phyloP scores from a whole-genome alignment of 2,888 invertebrate species.

The Drosophila rellima region DNA sequence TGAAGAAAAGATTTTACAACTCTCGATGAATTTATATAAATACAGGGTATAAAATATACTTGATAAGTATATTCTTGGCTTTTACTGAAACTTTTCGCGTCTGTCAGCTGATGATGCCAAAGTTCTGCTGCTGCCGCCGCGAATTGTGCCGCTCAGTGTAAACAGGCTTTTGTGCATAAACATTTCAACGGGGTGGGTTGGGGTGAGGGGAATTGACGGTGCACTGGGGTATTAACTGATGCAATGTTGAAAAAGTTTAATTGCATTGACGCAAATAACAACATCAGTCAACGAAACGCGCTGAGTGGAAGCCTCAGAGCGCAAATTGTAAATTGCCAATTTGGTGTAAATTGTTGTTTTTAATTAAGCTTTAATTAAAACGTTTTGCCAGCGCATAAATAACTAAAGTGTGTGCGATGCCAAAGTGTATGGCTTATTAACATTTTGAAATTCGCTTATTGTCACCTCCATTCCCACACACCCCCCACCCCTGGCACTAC shows the following conservation, averaged over 20 bases:
- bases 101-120: constrained; percentile 32
- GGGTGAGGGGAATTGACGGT: not conserved
- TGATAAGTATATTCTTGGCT: constrained; percentile 13
- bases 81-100: constrained; percentile 35
- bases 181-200: constrained; percentile 7
- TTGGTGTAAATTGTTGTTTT: constrained; percentile 66
- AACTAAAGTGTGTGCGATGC: constrained; percentile 35
- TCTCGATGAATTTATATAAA: not conserved
- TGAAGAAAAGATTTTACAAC: too few relatives aligned
- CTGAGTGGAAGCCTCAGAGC: constrained; percentile 20
- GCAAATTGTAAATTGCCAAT: constrained; percentile 66
- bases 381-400: constrained; percentile 42
- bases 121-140: constrained; percentile 30
- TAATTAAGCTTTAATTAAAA: constrained; percentile 75
- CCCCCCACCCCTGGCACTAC: not conserved
- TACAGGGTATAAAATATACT: constrained; percentile 5
- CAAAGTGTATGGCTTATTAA: constrained; percentile 37
- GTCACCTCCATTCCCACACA: constrained; percentile 2
- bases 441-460: constrained; percentile 51
- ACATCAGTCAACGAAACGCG: constrained; percentile 23
- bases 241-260: constrained; percentile 67
- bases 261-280: constrained; percentile 64
- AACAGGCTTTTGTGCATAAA: constrained; percentile 46
- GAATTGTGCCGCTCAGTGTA: constrained; percentile 27
- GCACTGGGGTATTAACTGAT: constrained; percentile 45